Evolutionary conservation across 2,888 invertebrate species (phyloP).

Genomic region (Volucella bombylans): DNA sequence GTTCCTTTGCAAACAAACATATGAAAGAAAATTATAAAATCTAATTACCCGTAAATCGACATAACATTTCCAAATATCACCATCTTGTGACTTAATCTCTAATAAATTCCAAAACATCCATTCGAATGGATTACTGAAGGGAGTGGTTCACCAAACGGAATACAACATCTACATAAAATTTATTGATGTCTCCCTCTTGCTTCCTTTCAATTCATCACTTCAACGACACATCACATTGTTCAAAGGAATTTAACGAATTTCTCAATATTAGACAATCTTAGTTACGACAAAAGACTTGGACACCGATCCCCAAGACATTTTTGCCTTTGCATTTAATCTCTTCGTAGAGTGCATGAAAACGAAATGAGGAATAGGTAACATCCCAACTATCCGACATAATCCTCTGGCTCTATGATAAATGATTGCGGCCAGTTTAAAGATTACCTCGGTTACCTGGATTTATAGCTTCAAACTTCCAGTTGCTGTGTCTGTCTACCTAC

Average conservation of each 20-base stretch:
- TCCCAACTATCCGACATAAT: conserved; percentile 32
- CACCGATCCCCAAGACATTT: neutral
- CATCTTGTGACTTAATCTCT: neutral
- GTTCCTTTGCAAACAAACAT: neutral
- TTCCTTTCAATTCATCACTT: conserved; percentile 44
- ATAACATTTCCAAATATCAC: conserved; percentile 5
- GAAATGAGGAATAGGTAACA: conserved; percentile 5
- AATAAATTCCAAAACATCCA: neutral
- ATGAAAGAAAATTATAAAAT: neutral
- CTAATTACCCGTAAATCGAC: conserved; percentile 5
- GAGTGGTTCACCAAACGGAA: neutral
- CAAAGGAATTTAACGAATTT: conserved; percentile 52
- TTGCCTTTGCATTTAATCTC: conserved; percentile 24
- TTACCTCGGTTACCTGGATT: conserved; percentile 42
- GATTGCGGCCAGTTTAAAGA: conserved; percentile 60
- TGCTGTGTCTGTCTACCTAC: conserved; percentile 27
- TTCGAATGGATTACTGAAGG: conserved; percentile 2
- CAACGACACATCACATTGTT: conserved; percentile 53
- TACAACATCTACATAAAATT: conserved; percentile 3
- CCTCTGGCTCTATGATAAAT: conserved; percentile 64
- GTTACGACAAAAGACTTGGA: conserved; percentile 33
- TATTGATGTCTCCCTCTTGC: conserved; percentile 8
- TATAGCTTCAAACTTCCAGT: conserved; percentile 23
- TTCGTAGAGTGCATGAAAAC: conserved; percentile 20
- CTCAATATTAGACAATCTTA: conserved; percentile 51